phyloP scores from a whole-genome alignment of 2,113 vertebrate genomes.

The Rhinopomastus cyanomelas region DNA sequence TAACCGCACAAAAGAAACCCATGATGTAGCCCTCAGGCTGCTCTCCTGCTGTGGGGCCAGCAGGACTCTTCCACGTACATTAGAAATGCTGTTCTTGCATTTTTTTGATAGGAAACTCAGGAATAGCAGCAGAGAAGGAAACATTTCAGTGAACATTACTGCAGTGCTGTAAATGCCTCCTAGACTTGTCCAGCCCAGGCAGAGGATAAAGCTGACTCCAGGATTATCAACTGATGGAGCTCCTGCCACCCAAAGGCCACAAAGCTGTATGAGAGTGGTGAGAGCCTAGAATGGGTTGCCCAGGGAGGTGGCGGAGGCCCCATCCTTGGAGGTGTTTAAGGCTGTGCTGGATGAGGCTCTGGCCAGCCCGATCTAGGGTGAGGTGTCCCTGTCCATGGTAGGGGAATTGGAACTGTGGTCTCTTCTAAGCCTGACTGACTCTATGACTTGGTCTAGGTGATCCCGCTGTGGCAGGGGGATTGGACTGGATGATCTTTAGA shows the following conservation, averaged over 20 bases:
- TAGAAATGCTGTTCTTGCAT: neutral
- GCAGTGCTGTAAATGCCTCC: slow-evolving; percentile 12
- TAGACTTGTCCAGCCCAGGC: slow-evolving; percentile 1
- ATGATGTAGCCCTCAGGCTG: neutral
- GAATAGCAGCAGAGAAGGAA: slow-evolving; percentile 8
- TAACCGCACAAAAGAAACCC: neutral
- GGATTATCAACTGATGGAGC: neutral
- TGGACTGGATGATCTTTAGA: too few species aligned
- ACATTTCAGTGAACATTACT: neutral
- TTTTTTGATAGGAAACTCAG: neutral
- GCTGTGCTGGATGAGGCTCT: too few species aligned
- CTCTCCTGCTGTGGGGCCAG: neutral
- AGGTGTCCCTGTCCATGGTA: too few species aligned
- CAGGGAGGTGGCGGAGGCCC: too few species aligned
- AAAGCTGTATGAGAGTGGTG: neutral
- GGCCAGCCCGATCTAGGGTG: too few species aligned
- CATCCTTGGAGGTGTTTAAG: too few species aligned
- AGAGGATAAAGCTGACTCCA: slow-evolving; percentile 17
- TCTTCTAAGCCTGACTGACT: too few species aligned
- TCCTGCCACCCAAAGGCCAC: neutral
- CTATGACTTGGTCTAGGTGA: too few species aligned
- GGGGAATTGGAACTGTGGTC: too few species aligned
- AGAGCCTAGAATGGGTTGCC: too few species aligned
- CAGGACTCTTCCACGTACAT: neutral
- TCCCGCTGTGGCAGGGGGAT: too few species aligned